These are phyloP conservation scores for Cecidostiba fungosa DNA, from an alignment of 2,888 invertebrate genomes.

Conservation along the genomic window DNA sequence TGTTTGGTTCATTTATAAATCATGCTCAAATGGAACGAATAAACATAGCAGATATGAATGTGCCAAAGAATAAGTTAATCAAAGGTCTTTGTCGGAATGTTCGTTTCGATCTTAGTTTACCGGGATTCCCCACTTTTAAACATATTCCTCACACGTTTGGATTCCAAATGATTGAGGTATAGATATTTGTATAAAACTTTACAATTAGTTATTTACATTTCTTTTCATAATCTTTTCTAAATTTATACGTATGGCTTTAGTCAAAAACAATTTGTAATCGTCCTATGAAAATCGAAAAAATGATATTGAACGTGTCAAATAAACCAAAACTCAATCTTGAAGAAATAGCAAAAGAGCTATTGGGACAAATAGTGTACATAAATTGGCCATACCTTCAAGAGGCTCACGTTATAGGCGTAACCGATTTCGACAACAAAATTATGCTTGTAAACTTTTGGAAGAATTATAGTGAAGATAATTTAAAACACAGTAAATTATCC, in stretches of 20 bases:
- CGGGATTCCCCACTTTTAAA: conserved; percentile 96
- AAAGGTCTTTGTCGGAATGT: conserved; percentile 88
- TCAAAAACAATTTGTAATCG: not conserved
- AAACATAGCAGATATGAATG: conserved; percentile 83
- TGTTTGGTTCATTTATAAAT: conserved; percentile 83
- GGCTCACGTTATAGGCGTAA: conserved; percentile 87
- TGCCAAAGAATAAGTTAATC: conserved; percentile 83
- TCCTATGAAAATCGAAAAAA: conserved; percentile 69
- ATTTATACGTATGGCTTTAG: not conserved
- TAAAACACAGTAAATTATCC: conserved; percentile 17
- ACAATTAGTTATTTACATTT: not conserved
- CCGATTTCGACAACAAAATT: conserved; percentile 80
- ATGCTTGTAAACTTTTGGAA: conserved; percentile 63
- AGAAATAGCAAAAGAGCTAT: conserved; percentile 83
- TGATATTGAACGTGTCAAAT: conserved; percentile 86
- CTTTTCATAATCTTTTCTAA: conserved; percentile 47
- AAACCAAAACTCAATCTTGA: conserved; percentile 80
- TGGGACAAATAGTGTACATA: conserved; percentile 90
- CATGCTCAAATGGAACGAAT: conserved; percentile 82
- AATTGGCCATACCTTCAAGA: conserved; percentile 96
- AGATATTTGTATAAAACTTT: not conserved
- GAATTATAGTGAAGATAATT: conserved; percentile 50
- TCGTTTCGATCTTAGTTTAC: conserved; percentile 86
- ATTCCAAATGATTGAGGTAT: conserved; percentile 76
- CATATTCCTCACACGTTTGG: conserved; percentile 89